Conservation (phyloP, 2,797 vertebrate genomes). For the Austrolebias charrua region DNA sequence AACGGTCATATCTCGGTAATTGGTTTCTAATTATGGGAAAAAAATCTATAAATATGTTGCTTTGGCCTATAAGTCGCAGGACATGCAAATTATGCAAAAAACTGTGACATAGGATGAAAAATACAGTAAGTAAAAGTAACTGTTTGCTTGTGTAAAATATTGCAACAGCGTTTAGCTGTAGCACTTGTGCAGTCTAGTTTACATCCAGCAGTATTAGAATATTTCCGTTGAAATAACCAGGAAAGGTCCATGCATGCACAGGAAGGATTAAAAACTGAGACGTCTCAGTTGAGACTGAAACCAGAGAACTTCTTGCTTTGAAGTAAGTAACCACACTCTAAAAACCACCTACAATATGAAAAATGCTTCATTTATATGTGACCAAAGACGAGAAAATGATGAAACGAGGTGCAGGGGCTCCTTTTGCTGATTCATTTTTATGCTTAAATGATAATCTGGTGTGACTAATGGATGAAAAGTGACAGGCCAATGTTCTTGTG, state of each 20-base stretch:
- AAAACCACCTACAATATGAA: no score
- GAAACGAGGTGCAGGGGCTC: not conserved
- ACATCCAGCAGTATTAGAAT: not conserved
- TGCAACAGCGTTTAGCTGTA: not conserved
- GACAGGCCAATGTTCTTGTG: constrained; percentile 1
- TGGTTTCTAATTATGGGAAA: no score
- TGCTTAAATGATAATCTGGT: constrained; percentile 7
- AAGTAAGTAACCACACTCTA: no score
- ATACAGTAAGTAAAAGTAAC: no score
- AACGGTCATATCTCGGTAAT: no score
- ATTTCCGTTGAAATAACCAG: no score
- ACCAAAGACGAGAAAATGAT: no score
- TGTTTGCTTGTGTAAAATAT: not conserved
- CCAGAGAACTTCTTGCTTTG: not conserved
- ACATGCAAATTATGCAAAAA: no score
- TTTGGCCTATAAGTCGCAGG: no score
- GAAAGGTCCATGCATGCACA: not conserved
- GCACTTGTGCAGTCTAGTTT: not conserved
- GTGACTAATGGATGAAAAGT: not conserved
- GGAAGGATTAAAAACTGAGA: not conserved
- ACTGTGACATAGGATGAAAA: no score
- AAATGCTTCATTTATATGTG: no score
- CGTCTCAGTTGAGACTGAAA: not conserved
- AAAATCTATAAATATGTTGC: no score
- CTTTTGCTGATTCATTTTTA: not conserved